These are phyloP conservation scores for Xestia c-nigrum DNA, from an alignment of 2,888 invertebrate genomes.

Conservation along the genomic window DNA sequence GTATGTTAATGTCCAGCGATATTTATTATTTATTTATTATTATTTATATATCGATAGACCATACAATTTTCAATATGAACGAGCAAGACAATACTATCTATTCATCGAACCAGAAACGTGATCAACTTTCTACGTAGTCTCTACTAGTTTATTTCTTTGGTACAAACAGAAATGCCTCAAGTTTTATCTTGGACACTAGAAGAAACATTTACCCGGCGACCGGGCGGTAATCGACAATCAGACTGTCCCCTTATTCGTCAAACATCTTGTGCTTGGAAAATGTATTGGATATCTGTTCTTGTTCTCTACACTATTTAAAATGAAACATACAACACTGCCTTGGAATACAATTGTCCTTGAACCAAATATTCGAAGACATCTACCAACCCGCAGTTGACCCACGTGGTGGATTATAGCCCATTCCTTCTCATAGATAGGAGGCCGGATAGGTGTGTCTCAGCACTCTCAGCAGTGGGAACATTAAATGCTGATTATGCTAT, in stretches of 20 bases:
- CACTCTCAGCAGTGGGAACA: too few relatives aligned
- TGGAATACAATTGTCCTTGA: too few relatives aligned
- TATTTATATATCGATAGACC: background rate
- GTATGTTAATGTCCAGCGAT: too few relatives aligned
- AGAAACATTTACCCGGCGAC: background rate
- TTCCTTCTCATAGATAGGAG: too few relatives aligned
- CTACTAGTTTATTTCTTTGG: background rate
- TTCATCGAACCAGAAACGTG: background rate
- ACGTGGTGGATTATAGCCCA: too few relatives aligned
- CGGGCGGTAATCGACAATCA: background rate
- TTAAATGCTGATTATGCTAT: too few relatives aligned
- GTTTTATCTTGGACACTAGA: background rate
- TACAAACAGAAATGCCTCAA: background rate
- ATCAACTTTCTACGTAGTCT: background rate
- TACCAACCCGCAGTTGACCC: too few relatives aligned
- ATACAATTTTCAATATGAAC: background rate
- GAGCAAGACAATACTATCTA: background rate
- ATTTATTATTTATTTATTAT: too few relatives aligned
- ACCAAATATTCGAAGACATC: too few relatives aligned
- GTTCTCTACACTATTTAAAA: background rate
- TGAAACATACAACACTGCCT: too few relatives aligned
- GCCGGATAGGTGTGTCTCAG: too few relatives aligned
- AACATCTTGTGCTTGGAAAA: background rate
- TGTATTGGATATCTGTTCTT: background rate
- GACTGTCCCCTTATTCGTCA: background rate